Evolutionary conservation across 2,888 invertebrate genomes (phyloP).

Genomic region (Acleris literana): DNA sequence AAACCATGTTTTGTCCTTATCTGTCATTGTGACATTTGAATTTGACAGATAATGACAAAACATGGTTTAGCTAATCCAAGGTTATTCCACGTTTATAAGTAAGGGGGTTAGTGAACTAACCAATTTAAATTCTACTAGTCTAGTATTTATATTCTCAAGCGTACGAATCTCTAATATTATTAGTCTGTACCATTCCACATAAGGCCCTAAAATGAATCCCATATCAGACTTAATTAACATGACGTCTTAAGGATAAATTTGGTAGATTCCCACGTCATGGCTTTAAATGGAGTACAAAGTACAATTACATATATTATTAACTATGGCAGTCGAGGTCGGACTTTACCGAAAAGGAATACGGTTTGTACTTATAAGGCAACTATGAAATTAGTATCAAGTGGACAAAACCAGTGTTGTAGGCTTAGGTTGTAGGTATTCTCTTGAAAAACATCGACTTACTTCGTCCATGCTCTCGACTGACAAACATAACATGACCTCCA

Average conservation of each 20-base stretch:
- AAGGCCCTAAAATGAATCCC: conserved; percentile 37
- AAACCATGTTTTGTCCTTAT: too few relatives aligned
- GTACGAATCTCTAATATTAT: neutral
- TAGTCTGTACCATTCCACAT: conserved; percentile 25
- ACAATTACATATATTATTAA: conserved; percentile 67
- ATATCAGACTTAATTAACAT: conserved; percentile 45
- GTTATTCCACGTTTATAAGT: too few relatives aligned
- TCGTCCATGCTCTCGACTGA: too few relatives aligned
- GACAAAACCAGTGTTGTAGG: conserved; percentile 41
- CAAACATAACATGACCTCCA: too few relatives aligned
- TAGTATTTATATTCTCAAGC: conserved; percentile 6
- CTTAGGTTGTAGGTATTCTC: too few relatives aligned
- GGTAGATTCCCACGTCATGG: conserved; percentile 66
- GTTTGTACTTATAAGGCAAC: conserved; percentile 55
- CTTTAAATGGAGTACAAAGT: conserved; percentile 55
- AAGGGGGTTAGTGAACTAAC: neutral
- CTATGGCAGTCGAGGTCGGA: conserved; percentile 65
- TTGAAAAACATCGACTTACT: too few relatives aligned
- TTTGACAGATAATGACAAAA: too few relatives aligned
- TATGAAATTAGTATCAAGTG: conserved; percentile 48
- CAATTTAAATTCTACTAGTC: conserved; percentile 10
- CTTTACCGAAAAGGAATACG: conserved; percentile 55
- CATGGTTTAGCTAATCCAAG: too few relatives aligned
- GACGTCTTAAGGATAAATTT: conserved; percentile 72
- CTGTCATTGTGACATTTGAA: too few relatives aligned